These are phyloP conservation scores for Caenorhabditis macrosperma DNA, from an alignment of 2,888 invertebrate species.

Conservation along the genomic window DNA sequence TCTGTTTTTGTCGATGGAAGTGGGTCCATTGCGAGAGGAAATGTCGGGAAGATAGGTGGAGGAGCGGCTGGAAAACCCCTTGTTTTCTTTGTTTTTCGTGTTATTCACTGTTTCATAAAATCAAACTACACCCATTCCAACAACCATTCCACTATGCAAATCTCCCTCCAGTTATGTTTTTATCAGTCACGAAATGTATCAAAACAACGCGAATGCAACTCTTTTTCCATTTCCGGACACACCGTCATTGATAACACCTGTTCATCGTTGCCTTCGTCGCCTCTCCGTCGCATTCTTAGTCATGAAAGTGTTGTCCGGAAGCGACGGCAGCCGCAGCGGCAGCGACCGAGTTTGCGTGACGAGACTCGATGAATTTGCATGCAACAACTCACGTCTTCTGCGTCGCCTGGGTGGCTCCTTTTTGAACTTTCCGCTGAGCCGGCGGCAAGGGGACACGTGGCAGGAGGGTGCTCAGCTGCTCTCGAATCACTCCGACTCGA, in stretches of 20 bases:
- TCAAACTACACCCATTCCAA: too few species aligned
- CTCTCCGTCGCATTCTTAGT: conserved; percentile 1
- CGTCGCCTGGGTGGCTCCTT: conserved; percentile 9
- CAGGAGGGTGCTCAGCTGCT: conserved; percentile 43
- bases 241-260: conserved; percentile 5
- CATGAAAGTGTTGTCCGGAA: conserved; percentile 42
- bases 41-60: conserved; percentile 34
- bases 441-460: conserved; percentile 38
- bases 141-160: background rate
- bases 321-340: background rate
- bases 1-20: conserved; percentile 43
- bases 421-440: conserved; percentile 13
- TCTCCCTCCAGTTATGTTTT: background rate
- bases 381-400: conserved; percentile 39
- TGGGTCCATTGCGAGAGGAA: conserved; percentile 28
- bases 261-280: background rate
- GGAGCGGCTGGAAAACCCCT: conserved; percentile 7
- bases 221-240: background rate
- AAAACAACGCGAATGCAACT: too few species aligned
- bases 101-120: background rate
- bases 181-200: too few species aligned
- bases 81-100: background rate
- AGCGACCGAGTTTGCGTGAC: conserved; percentile 44
- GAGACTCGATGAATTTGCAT: conserved; percentile 41
- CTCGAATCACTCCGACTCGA: conserved; percentile 58